Percentiles rank a stretch among this genome's conserved stretches.
Conservation (phyloP, 2,797 vertebrate genomes). For the Morus bassanus region DNA sequence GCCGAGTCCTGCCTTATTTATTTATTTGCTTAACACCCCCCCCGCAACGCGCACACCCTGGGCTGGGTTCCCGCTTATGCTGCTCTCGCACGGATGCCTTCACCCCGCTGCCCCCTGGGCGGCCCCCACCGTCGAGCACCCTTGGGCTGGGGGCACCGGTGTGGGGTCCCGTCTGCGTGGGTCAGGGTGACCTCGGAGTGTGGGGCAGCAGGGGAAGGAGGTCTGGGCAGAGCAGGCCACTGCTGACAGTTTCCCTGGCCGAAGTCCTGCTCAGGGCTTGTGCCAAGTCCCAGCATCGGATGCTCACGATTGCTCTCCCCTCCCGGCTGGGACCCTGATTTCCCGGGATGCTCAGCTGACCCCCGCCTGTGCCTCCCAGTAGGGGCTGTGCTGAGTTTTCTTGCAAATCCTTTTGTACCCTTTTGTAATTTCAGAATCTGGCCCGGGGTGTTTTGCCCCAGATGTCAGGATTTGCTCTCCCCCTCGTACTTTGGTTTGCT, state of each 20-base stretch:
- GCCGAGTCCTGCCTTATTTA: background rate
- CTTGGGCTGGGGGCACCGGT: background rate
- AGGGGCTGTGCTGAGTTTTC: background rate
- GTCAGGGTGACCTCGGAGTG: background rate
- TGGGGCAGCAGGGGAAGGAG: background rate
- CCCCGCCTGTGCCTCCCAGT: background rate
- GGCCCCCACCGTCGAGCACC: accelerated
- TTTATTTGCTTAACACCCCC: conserved; percentile 8
- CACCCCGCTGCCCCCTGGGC: background rate
- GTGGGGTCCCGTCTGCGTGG: background rate
- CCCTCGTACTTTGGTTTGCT: background rate
- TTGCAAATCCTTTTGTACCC: background rate
- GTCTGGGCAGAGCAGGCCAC: background rate
- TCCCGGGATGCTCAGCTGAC: background rate
- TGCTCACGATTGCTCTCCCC: background rate
- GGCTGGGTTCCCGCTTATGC: background rate
- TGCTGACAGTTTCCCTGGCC: background rate
- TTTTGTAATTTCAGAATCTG: background rate
- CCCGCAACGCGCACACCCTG: background rate
- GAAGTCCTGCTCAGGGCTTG: background rate
- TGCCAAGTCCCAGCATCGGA: background rate
- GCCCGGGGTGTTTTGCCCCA: background rate
- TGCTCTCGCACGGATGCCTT: background rate
- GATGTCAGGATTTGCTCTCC: background rate
- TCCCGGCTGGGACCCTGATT: background rate